A percentile compares a stretch with the other conserved stretches of the same genome.
phyloP scores from a whole-genome alignment of 2,888 invertebrate genomes.

The Escarpia spicata region DNA sequence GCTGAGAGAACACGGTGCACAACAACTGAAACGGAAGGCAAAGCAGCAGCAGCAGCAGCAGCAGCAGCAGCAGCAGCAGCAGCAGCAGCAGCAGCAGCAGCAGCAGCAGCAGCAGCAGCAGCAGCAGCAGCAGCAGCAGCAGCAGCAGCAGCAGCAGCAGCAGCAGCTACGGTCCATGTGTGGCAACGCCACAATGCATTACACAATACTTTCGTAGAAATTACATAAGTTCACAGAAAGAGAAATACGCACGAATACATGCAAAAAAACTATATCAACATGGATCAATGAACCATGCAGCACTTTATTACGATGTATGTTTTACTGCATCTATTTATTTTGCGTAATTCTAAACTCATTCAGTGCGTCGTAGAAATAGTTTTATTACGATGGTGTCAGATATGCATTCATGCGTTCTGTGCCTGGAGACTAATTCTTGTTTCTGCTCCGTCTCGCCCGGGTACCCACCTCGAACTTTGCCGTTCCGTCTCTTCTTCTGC shows the following conservation, averaged over 20 bases:
- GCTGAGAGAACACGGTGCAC: background rate
- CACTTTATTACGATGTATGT: background rate
- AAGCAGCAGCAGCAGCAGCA: background rate
- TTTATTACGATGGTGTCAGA: background rate
- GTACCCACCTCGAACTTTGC: constrained; percentile 21
- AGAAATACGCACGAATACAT: background rate
- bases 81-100: background rate
- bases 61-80: background rate
- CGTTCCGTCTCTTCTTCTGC: constrained; percentile 34
- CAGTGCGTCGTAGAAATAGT: background rate
- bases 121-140: background rate
- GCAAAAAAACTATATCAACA: background rate
- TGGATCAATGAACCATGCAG: background rate
- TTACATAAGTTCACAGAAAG: background rate
- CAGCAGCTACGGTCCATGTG: background rate
- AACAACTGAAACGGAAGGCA: background rate
- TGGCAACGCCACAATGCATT: background rate
- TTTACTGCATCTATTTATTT: background rate
- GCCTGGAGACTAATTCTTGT: background rate
- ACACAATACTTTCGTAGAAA: background rate
- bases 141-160: background rate
- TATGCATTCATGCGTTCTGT: background rate
- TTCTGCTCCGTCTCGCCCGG: background rate
- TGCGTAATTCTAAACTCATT: background rate
- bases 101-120: background rate